These are phyloP conservation scores for Paralichthys olivaceus DNA, from an alignment of 2,113 vertebrate genomes.

Conservation along the genomic window DNA sequence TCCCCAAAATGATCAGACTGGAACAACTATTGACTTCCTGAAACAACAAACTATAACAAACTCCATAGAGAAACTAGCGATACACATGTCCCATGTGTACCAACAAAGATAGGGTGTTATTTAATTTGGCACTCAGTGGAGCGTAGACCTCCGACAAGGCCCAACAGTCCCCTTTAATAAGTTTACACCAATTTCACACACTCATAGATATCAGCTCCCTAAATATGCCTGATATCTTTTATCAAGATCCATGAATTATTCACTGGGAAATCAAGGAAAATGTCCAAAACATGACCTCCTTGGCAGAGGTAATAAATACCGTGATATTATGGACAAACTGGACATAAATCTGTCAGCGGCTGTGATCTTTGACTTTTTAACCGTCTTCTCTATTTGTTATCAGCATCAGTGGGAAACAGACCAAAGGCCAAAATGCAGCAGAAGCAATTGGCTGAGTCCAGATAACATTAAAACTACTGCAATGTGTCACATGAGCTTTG, in stretches of 20 bases:
- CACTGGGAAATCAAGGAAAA: no score
- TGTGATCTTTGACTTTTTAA: no score
- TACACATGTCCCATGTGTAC: background rate
- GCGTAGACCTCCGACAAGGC: no score
- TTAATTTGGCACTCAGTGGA: background rate
- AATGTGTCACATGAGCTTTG: background rate
- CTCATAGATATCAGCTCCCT: no score
- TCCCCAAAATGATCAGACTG: background rate
- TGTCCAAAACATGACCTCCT: no score
- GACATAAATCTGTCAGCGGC: background rate
- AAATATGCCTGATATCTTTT: no score
- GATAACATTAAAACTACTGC: background rate
- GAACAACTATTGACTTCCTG: background rate
- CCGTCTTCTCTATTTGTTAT: background rate
- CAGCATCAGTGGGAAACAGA: background rate
- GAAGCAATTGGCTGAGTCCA: background rate
- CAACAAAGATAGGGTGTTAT: background rate
- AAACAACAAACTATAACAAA: background rate
- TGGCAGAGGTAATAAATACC: no score
- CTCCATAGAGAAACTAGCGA: background rate
- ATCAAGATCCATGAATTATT: no score
- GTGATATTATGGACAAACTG: background rate
- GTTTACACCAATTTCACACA: no score
- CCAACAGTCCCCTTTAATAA: no score
- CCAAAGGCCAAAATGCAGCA: constrained; percentile 2